Evolutionary conservation across 1,140 invertebrate species (phyloP).

Genomic region (Anoplophora glabripennis): DNA sequence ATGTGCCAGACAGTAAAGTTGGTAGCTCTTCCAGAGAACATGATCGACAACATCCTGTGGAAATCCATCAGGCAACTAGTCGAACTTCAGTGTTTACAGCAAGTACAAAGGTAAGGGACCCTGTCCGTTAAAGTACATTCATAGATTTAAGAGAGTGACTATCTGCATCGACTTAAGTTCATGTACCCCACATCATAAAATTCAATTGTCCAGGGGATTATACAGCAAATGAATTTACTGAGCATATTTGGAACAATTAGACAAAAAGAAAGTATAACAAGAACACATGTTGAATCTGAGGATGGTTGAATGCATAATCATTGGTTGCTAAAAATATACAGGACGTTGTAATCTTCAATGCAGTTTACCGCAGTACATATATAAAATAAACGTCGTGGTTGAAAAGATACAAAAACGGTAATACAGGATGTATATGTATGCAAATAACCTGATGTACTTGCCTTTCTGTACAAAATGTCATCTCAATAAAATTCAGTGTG

Average conservation of each 20-base stretch:
- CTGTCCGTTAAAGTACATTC: background rate
- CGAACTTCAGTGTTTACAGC: constrained; percentile 43
- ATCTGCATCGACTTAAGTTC: too few relatives aligned
- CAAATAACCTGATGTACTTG: too few relatives aligned
- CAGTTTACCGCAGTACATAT: too few relatives aligned
- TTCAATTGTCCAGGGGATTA: background rate
- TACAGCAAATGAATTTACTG: background rate
- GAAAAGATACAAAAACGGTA: too few relatives aligned
- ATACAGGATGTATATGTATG: too few relatives aligned
- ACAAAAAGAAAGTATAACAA: background rate
- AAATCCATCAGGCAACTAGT: constrained; percentile 44
- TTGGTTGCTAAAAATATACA: too few relatives aligned
- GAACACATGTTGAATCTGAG: background rate
- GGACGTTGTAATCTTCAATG: too few relatives aligned
- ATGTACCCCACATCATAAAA: background rate
- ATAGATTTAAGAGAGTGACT: background rate
- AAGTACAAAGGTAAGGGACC: constrained; percentile 38
- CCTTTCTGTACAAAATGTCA: too few relatives aligned
- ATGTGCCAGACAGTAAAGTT: constrained; percentile 55
- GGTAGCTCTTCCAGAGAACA: constrained; percentile 46
- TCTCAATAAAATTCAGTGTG: too few relatives aligned
- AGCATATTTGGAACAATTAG: background rate
- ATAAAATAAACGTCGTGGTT: too few relatives aligned
- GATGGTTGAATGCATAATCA: too few relatives aligned
- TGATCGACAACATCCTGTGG: constrained; percentile 34